Evolutionary conservation across 1,140 invertebrate genomes (phyloP).

Genomic region (Myzus persicae): DNA sequence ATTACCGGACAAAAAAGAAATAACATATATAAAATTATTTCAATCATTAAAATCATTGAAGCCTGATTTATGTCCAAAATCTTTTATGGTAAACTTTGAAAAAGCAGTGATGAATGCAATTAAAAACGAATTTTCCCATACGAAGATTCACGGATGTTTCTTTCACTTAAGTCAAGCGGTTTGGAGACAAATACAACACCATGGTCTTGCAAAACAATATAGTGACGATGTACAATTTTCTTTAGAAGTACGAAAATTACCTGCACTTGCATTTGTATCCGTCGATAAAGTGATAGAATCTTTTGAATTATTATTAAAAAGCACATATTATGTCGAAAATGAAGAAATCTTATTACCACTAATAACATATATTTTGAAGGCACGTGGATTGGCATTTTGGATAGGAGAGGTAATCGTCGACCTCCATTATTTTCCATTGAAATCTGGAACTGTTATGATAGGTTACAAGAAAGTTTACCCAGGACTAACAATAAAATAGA

Average conservation of each 20-base stretch:
- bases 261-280: background rate
- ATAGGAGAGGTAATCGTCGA: slow-evolving; percentile 38
- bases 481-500: background rate
- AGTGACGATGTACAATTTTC: slow-evolving; percentile 52
- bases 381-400: slow-evolving; percentile 58
- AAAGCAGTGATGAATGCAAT: too few relatives aligned
- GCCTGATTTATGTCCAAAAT: background rate
- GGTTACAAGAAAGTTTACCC: background rate
- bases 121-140: too few relatives aligned
- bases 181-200: slow-evolving; percentile 59
- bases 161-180: slow-evolving; percentile 59
- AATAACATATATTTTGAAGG: slow-evolving; percentile 59
- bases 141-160: slow-evolving; percentile 59
- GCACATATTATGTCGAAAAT: background rate
- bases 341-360: slow-evolving; percentile 7
- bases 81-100: too few relatives aligned
- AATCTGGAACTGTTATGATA: slow-evolving; percentile 54
- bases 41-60: slow-evolving; percentile 7
- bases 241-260: slow-evolving; percentile 17
- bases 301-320: background rate
- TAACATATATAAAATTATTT: background rate
- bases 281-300: background rate
- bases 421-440: slow-evolving; percentile 41
- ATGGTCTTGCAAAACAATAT: slow-evolving; percentile 49
- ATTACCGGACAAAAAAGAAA: background rate